Conservation (phyloP, 2,888 invertebrate species). For the Acrobeloides nanus region DNA sequence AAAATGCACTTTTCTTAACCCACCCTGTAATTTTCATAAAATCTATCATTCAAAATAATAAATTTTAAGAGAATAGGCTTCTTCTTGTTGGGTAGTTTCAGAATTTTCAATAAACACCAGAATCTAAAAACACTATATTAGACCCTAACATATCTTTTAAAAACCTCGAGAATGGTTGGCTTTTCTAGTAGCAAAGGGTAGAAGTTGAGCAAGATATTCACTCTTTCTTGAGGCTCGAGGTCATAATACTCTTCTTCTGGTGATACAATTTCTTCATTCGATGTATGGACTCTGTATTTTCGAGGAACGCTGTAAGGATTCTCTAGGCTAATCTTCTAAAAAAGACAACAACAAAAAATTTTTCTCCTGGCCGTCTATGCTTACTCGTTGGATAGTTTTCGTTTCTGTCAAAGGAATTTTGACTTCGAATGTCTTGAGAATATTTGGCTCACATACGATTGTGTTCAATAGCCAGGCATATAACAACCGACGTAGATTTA, state of each 20-base stretch:
- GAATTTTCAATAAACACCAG: slow-evolving; percentile 32
- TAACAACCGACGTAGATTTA: slow-evolving; percentile 13
- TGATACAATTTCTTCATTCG: slow-evolving; percentile 17
- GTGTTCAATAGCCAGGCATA: slow-evolving; percentile 20
- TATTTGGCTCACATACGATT: slow-evolving; percentile 25
- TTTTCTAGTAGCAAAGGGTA: slow-evolving; percentile 18
- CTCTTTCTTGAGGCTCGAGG: slow-evolving; percentile 6
- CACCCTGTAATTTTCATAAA: too few species aligned
- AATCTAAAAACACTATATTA: slow-evolving; percentile 10
- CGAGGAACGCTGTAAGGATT: slow-evolving; percentile 16
- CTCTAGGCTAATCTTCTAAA: slow-evolving; percentile 21
- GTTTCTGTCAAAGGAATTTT: too few species aligned
- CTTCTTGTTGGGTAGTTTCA: slow-evolving; percentile 26
- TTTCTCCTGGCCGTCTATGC: neutral
- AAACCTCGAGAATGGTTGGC: too few species aligned
- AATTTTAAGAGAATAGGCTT: slow-evolving; percentile 24
- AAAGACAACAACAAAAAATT: slow-evolving; percentile 2
- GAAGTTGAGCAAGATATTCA: slow-evolving; percentile 14
- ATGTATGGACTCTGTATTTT: slow-evolving; percentile 20
- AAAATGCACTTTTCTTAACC: too few species aligned
- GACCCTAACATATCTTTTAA: neutral
- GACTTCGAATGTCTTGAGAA: slow-evolving; percentile 25
- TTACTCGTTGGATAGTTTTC: too few species aligned
- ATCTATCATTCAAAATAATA: too few species aligned
- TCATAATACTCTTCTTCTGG: slow-evolving; percentile 19